Evolutionary conservation across 2,888 invertebrate genomes (phyloP).

Genomic region (Toxonevra muliebris): DNA sequence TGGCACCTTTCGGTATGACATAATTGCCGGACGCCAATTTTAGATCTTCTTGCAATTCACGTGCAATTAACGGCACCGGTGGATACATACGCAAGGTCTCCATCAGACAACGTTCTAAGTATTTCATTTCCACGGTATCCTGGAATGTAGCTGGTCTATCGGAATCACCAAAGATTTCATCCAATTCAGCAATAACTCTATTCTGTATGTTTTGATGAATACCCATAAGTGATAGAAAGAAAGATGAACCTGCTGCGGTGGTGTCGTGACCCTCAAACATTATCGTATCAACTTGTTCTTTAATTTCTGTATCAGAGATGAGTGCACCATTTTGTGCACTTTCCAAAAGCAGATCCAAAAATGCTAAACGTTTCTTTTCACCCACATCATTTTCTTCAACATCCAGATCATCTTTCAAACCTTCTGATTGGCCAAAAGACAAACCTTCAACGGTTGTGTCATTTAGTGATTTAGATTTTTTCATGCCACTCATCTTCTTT

Average conservation of each 20-base stretch:
- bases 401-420: constrained; percentile 82
- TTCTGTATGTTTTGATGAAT: constrained; percentile 77
- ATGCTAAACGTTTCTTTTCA: constrained; percentile 84
- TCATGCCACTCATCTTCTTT: neutral
- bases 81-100: constrained; percentile 83
- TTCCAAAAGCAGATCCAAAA: constrained; percentile 86
- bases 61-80: constrained; percentile 80
- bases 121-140: constrained; percentile 87
- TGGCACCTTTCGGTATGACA: constrained; percentile 75
- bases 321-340: constrained; percentile 77
- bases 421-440: constrained; percentile 77
- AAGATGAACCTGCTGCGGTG: constrained; percentile 83
- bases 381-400: constrained; percentile 81
- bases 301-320: constrained; percentile 80
- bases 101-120: constrained; percentile 82
- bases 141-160: constrained; percentile 81
- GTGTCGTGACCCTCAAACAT: constrained; percentile 91
- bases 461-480: constrained; percentile 14
- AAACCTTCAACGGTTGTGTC: constrained; percentile 70
- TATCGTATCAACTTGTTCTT: constrained; percentile 85
- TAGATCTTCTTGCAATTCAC: constrained; percentile 76
- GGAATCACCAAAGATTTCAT: constrained; percentile 79
- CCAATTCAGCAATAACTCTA: constrained; percentile 77
- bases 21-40: constrained; percentile 75
- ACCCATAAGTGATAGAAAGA: constrained; percentile 81